Evolutionary conservation across 2,888 invertebrate genomes (phyloP).

Genomic region (Acanthoscelides obtectus): DNA sequence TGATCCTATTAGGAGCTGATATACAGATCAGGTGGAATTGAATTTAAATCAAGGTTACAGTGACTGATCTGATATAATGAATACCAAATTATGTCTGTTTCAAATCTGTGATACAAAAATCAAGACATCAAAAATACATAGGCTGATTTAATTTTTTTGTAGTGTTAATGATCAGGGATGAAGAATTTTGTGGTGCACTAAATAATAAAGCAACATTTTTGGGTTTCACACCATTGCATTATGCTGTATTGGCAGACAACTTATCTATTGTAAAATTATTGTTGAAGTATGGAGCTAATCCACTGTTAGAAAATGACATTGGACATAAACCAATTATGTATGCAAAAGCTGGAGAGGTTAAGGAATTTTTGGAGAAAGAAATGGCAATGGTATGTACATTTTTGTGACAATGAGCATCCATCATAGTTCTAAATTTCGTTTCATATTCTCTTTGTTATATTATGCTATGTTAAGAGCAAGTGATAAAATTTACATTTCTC

Average conservation of each 20-base stretch:
- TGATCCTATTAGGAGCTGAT: no score
- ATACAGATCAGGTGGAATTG: no score
- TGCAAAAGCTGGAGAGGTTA: constrained; percentile 60
- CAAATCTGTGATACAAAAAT: no score
- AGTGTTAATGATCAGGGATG: constrained; percentile 66
- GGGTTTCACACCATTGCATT: constrained; percentile 85
- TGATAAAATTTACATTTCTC: no score
- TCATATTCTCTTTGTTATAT: no score
- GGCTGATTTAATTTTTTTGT: constrained; percentile 44
- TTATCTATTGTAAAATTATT: constrained; percentile 58
- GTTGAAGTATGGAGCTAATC: constrained; percentile 70
- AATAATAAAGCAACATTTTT: constrained; percentile 71
- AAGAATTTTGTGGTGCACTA: constrained; percentile 72
- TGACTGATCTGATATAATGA: no score
- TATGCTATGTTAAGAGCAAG: no score
- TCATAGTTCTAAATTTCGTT: no score
- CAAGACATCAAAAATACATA: no score
- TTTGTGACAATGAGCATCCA: no score
- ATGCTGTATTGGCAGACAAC: constrained; percentile 76
- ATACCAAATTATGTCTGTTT: no score
- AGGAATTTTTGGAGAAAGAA: constrained; percentile 57
- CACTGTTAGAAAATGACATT: constrained; percentile 68
- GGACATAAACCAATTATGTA: constrained; percentile 75
- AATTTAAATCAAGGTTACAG: no score
- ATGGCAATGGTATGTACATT: constrained; percentile 43